Evolutionary conservation across 2,888 invertebrate genomes (phyloP), one percentile per base, ranked within the genome.

Genomic region (Drosophila pseudotakahashii): DNA sequence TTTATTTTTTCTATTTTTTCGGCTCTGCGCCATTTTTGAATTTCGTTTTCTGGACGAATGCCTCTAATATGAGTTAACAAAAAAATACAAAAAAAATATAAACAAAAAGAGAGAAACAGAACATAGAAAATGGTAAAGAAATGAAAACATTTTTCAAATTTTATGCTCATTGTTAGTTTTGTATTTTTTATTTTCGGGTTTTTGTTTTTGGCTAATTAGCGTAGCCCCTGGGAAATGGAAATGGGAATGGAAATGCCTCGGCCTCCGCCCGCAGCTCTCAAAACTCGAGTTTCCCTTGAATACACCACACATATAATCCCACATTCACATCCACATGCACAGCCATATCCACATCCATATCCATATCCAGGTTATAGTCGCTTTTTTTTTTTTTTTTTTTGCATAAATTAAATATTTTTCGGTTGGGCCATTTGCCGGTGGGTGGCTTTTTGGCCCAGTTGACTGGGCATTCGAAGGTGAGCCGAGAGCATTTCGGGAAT

Each of bases 11-110:
- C 26, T 41, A 41, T 32, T 63, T 36, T 57, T 45, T 59, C 26
- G 34, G 48, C 44, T 37, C 45, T 54, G 59, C 76, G 80, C 79
- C 81, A 83, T 84, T 87, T 84, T 82, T 66, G 78, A 85, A 82
- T 82, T 82, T 86, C 73, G 84, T 83, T 84, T 84, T 84, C 87
- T 84, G 84, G 87, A 81, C 84, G 84, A 84, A 84, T 84, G 84
- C 84, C 70, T 58, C 81, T 79, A 86, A 86, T 84, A 81, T 86
- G 84, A 86, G 84, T 84, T 78, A 86, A 83, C 79, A 79, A 73
- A 81, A 73, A 64, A 74, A 37, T 13, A 51, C n/a, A 41, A 34
- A 39, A 47, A 14, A 11, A 6, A 3, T 32, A 64, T 55, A 16
- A 44, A 26, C 11, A 10, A 41, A 19, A 47, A 47, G 42, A 26